Conservation (phyloP, 2,113 vertebrate species). For the Bubo bubo region DNA sequence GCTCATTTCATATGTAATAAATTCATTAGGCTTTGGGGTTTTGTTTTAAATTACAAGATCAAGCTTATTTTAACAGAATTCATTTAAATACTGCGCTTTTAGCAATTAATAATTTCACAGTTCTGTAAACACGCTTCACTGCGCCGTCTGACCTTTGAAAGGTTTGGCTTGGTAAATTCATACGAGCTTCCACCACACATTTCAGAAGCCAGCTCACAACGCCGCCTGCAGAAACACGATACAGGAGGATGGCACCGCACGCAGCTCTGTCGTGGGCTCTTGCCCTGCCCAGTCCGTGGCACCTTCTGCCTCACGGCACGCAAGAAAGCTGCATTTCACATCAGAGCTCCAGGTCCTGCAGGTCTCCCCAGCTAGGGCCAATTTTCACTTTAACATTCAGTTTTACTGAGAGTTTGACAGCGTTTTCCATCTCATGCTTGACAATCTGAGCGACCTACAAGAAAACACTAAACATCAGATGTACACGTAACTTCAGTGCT, state of each 20-base stretch:
- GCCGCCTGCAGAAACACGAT: accelerated
- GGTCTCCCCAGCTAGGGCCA: conserved; percentile 91
- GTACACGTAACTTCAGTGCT: accelerated
- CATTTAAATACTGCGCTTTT: not conserved
- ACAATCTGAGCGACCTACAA: conserved; percentile 92
- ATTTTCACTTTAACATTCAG: conserved; percentile 89
- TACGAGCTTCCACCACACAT: not conserved
- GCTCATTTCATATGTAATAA: not conserved
- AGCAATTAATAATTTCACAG: not conserved
- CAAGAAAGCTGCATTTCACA: accelerated
- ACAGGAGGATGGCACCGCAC: accelerated
- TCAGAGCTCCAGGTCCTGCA: conserved; percentile 88
- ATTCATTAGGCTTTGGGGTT: not conserved
- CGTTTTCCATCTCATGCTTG: conserved; percentile 93
- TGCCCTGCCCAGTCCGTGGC: accelerated
- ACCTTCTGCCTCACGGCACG: accelerated
- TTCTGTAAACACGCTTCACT: not conserved
- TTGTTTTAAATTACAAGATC: not conserved
- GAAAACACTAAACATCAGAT: not conserved
- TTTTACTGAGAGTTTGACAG: conserved; percentile 87
- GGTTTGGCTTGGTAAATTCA: not conserved
- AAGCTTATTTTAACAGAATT: conserved; percentile 7
- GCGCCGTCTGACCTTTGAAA: not conserved
- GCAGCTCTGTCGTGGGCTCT: not conserved
- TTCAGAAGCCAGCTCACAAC: not conserved